Evolutionary conservation across 2,888 invertebrate genomes (phyloP), one percentile per base, ranked within the genome.

Genomic region (Pomacea canaliculata): DNA sequence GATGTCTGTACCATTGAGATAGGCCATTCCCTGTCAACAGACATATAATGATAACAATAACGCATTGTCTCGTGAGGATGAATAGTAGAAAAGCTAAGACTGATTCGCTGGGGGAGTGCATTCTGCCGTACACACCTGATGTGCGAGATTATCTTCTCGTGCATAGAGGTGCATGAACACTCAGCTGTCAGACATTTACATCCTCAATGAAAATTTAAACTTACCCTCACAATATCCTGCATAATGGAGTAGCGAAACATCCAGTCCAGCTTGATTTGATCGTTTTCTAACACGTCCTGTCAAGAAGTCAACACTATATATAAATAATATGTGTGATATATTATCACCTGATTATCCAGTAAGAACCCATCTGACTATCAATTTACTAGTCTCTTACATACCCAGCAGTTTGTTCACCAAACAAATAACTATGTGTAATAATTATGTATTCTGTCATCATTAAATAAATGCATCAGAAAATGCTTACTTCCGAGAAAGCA

Each of bases 231-330:
- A 82, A 98, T 95, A 90, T 98, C 98, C 89, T 97, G 96, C 94
- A 98, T 97, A 76, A 98, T 92, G 70, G 97, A 97, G 91, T 96
- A 94, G 90, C 96, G 94, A 89, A 98, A 97, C 93, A 97, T 96
- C 94, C 95, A 95, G 90, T 98, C 98, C 82, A 98, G 92, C 85
- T 96, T 95, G 76, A 98, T 95, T 83, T 96, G 94, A 78, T 96
- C 96, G 90, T 97, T 96, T 91, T 97, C 97, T 83, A 98, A 82
- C 18, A 92, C 92, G 83, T 92, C 92, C 88, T 91, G 83, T 16
- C 86, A 85, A 65, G 8, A 86, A 19, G 48, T 9, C 19, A 46
- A 27, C 19, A 37, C 51, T 37, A 68, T 63, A 10, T 19, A 63
- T 27, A 63, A 8, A 23, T 63, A 63, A n/a, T 5, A 9, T 23